These are phyloP conservation scores for Hemicordylus capensis DNA, from an alignment of 2,113 vertebrate genomes.

Conservation along the genomic window DNA sequence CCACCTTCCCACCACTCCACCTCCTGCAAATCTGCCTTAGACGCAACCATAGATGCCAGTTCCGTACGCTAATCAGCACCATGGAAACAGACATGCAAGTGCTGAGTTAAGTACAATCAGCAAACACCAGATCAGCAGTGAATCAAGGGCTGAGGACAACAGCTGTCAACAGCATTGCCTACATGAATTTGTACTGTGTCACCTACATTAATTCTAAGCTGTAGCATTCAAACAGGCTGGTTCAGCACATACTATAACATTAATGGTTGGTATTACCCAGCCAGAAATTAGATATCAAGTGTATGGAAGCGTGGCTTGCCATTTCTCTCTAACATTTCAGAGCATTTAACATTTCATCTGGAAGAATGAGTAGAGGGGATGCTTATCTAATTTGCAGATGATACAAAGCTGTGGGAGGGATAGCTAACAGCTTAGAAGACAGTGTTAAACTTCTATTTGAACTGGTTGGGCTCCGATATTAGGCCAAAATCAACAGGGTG, in stretches of 20 bases:
- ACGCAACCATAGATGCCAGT: slow-evolving; percentile 51
- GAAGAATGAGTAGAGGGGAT: too few relatives aligned
- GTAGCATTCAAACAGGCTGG: slow-evolving; percentile 30
- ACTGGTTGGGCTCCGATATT: too few relatives aligned
- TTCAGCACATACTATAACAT: neutral
- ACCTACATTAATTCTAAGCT: slow-evolving; percentile 35
- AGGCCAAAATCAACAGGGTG: too few relatives aligned
- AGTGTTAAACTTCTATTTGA: too few relatives aligned
- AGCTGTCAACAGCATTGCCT: slow-evolving; percentile 66
- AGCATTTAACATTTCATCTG: neutral
- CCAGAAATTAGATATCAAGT: accelerated
- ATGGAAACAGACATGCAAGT: slow-evolving; percentile 69
- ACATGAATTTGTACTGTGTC: slow-evolving; percentile 45
- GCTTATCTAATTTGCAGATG: too few relatives aligned
- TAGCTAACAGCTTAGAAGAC: too few relatives aligned
- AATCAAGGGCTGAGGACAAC: slow-evolving; percentile 57
- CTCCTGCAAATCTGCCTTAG: slow-evolving; percentile 15
- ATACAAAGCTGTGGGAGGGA: too few relatives aligned
- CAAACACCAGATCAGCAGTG: slow-evolving; percentile 61
- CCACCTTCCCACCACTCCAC: too few relatives aligned
- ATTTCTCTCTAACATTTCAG: neutral
- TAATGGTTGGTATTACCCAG: neutral
- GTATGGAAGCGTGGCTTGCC: neutral
- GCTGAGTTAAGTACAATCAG: slow-evolving; percentile 32
- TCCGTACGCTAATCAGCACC: slow-evolving; percentile 66